Base-by-base conservation (phyloP, 2,888 invertebrate species). In the Agriopis leucophaearia region DNA sequence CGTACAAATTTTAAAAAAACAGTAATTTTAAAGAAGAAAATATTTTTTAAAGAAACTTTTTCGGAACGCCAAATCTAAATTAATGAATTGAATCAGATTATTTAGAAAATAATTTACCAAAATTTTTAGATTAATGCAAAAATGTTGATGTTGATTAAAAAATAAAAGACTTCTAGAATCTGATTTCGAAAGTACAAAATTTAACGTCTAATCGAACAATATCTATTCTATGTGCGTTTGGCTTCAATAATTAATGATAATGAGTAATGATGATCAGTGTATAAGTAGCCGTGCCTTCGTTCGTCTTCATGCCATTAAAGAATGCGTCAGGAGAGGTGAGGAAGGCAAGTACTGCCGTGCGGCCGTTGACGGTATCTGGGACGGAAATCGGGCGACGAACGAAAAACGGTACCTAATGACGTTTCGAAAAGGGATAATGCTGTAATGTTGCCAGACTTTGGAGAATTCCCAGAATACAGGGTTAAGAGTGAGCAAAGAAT, bases 181-280 rank as follows among this genome's bases (percentile, higher is more conserved):
- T 92, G 92, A 92, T 91, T 91, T 91, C 88, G 90, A 94, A 90
- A 94, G 93, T 94, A 94, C 93, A 94, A 94, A 93, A 89, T 87
- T 86, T 86, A 84, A 91, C 88, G 90, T 92, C 88, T 90, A 84
- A 87, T 84, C 84, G 88, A 91, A 88, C 89, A 88, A 88, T 89
- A 69, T 89, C 82, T 91, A 90, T 87, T 92, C 85, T 92, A 91
- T 88, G 88, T 90, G 88, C 90, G 89, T 92, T 92, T 91, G 91
- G 93, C 93, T 94, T 92, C 88, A 85, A 81, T 88, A 81, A 84
- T 83, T 69, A 72, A 74, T 65, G 69, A 71, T 74, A 70, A 79
- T 79, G 3, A 27, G 5, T 27, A 76, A 78, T 78, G 83, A 86
- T 84, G 85, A 85, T 90, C 88, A 88, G 86, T 89, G 87, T 90